Evolutionary conservation across 2,113 vertebrate species (phyloP), one percentile per base, ranked within the genome.

Genomic region (Pluvianellus socialis): DNA sequence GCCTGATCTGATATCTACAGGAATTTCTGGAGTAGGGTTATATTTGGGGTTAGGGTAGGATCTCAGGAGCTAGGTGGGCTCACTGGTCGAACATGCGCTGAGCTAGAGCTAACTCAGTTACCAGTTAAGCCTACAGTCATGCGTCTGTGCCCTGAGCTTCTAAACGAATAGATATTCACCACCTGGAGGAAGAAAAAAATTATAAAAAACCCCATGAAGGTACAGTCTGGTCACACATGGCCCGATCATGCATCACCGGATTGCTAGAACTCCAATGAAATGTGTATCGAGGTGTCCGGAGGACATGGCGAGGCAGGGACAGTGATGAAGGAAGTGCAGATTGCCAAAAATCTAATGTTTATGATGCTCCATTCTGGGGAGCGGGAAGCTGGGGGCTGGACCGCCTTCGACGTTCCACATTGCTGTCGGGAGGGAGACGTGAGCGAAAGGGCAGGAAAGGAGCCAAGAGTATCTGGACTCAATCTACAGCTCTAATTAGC

Each of bases 391-490:
- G 22, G 42, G 24, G 65, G 7, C 35, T 38, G 45, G 22, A 72
- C 9, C 30, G 2, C 18, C 26, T 84, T 40, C 81, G 55, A 8
- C 50, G 26, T 80, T 55, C 28, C 19, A 4, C 14, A 0, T 14
- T 10, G 8, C 40, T 87, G 63, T 7, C 0, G 0, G 21, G 44
- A 68, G 33, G 23, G 23, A 84, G n/a, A 67, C 1, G 2, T 0
- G 28, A 88, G 44, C 2, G 0, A 42, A 73, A 76, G 40, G 35
- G 47, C 52, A 30, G 10, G 61, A 38, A 44, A 9, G 52, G 10
- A 90, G 27, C 32, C 47, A 35, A 16, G n/a, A 59, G 7, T 14
- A 28, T 71, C 86, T 44, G 8, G 55, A 44, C 79, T 77, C 72
- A 2, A 1, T 20, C 55, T 66, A 8, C 59, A 56, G 44, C 76